These are phyloP conservation scores for Drosophila meridiana DNA, from an alignment of 2,888 invertebrate genomes.

Conservation along the genomic window DNA sequence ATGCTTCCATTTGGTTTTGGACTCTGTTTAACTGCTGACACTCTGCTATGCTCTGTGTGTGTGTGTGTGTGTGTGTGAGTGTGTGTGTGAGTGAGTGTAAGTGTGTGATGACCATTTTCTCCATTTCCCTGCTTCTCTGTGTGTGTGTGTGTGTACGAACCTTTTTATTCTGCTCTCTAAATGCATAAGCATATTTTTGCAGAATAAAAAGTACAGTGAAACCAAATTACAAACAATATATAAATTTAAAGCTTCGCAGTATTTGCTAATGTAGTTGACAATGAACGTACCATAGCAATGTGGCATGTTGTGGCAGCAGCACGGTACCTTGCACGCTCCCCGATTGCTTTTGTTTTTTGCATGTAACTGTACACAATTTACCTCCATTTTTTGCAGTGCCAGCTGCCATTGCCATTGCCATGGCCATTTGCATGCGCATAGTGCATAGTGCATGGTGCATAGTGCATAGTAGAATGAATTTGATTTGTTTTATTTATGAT, in stretches of 20 bases:
- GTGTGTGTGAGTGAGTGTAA: conserved; percentile 4
- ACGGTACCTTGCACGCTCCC: conserved; percentile 57
- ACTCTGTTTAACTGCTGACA: conserved; percentile 56
- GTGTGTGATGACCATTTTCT: conserved; percentile 25
- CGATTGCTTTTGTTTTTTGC: conserved; percentile 56
- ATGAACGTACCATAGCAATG: conserved; percentile 47
- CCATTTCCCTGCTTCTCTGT: conserved; percentile 21
- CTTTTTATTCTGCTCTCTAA: conserved; percentile 46
- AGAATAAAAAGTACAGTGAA: conserved; percentile 48
- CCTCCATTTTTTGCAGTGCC: conserved; percentile 14
- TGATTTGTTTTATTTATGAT: conserved; percentile 71
- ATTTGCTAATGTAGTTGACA: conserved; percentile 76
- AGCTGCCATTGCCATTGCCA: conserved; percentile 44
- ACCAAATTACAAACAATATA: conserved; percentile 45
- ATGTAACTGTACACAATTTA: conserved; percentile 61
- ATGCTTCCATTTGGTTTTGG: conserved; percentile 73
- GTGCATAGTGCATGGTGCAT: conserved; percentile 64
- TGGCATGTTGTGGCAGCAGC: conserved; percentile 61
- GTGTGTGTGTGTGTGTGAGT: conserved; percentile 6
- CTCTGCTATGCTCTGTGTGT: conserved; percentile 22
- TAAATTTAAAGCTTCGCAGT: conserved; percentile 83
- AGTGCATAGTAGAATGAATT: conserved; percentile 52
- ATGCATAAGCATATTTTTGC: conserved; percentile 56
- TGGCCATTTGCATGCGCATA: conserved; percentile 65
- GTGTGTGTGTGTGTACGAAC: conserved; percentile 1